Conservation (phyloP, 2,888 invertebrate species). For the Emmelina monodactyla region DNA sequence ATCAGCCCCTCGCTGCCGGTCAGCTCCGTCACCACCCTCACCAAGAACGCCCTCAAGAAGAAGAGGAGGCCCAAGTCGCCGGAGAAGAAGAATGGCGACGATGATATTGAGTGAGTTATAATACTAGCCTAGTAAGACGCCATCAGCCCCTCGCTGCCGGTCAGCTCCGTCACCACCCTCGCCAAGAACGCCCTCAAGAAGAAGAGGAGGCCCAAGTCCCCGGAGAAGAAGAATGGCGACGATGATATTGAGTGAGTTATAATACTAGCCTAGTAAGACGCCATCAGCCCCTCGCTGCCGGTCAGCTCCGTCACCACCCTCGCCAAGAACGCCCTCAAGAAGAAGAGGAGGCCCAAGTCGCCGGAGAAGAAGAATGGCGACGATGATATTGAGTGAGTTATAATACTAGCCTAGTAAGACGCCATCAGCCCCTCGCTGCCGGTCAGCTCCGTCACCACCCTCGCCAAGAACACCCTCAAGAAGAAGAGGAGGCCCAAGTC, state of each 20-base stretch:
- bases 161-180: slow-evolving; percentile 37
- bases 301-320: slow-evolving; percentile 39
- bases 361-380: slow-evolving; percentile 38
- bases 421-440: slow-evolving; percentile 46
- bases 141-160: slow-evolving; percentile 46
- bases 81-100: slow-evolving; percentile 43
- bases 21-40: slow-evolving; percentile 34
- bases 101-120: no score
- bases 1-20: slow-evolving; percentile 48
- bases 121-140: no score
- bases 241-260: no score
- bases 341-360: slow-evolving; percentile 29
- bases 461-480: slow-evolving; percentile 29
- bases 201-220: slow-evolving; percentile 27
- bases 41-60: slow-evolving; percentile 31
- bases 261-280: no score
- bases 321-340: slow-evolving; percentile 33
- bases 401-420: no score
- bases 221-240: slow-evolving; percentile 40
- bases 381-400: no score
- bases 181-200: slow-evolving; percentile 34
- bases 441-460: slow-evolving; percentile 39
- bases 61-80: slow-evolving; percentile 27
- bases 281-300: slow-evolving; percentile 44
- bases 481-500: slow-evolving; percentile 31